These are phyloP conservation scores for Zophobas morio DNA, from an alignment of 1,140 invertebrate genomes.

Conservation along the genomic window DNA sequence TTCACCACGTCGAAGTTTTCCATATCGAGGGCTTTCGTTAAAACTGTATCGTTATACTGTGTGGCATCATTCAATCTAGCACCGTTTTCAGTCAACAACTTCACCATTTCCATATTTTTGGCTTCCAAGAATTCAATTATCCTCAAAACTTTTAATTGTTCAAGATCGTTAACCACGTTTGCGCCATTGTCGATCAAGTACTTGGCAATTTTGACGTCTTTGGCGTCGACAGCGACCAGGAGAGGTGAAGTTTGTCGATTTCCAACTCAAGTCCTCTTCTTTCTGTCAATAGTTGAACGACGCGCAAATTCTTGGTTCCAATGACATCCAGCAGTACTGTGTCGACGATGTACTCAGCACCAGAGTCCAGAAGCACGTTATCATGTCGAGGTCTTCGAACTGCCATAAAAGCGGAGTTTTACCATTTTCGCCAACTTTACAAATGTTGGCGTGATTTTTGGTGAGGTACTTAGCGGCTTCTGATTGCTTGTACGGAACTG, in stretches of 20 bases:
- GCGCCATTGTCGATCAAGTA: too few species aligned
- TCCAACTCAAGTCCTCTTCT: not conserved
- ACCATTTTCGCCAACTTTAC: not conserved
- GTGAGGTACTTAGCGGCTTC: too few species aligned
- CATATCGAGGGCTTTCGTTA: not conserved
- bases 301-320: not conserved
- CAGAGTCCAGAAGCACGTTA: not conserved
- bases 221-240: not conserved
- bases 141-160: too few species aligned
- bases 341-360: not conserved
- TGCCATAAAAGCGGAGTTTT: not conserved
- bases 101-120: too few species aligned
- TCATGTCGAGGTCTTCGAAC: not conserved
- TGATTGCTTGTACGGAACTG: too few species aligned
- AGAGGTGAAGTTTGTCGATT: not conserved
- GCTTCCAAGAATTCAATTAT: too few species aligned
- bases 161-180: too few species aligned
- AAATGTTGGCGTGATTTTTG: not conserved
- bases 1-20: constrained; percentile 5
- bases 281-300: not conserved
- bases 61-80: not conserved
- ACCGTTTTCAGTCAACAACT: not conserved
- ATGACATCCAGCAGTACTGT: not conserved
- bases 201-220: too few species aligned
- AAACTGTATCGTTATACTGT: not conserved